Percentiles rank a stretch among this genome's conserved stretches.
phyloP scores from a whole-genome alignment of 2,888 invertebrate species.

The Pachymerium ferrugineum region DNA sequence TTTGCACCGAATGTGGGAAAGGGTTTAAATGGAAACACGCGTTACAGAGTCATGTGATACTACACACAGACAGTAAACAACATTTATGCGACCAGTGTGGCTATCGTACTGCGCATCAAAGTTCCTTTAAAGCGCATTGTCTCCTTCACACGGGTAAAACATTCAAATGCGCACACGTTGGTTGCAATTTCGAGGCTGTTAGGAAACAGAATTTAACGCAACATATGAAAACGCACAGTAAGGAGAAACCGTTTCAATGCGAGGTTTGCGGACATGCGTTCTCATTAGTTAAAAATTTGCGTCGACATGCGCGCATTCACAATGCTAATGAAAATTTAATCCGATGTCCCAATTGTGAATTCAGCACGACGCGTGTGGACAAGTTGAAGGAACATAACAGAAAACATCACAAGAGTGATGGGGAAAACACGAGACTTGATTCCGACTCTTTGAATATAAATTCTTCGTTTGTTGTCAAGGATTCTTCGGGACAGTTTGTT shows the following conservation, averaged over 20 bases:
- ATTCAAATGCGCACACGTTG: slow-evolving; percentile 51
- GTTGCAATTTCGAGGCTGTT: slow-evolving; percentile 50
- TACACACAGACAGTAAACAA: slow-evolving; percentile 54
- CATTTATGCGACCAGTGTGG: slow-evolving; percentile 57
- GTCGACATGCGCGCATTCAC: slow-evolving; percentile 47
- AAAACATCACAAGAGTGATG: slow-evolving; percentile 42
- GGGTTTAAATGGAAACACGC: slow-evolving; percentile 59
- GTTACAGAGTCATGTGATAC: slow-evolving; percentile 53
- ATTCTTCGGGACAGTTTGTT: too few relatives aligned
- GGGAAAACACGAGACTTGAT: too few relatives aligned
- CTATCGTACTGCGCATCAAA: slow-evolving; percentile 55
- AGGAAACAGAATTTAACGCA: slow-evolving; percentile 55
- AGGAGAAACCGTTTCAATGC: slow-evolving; percentile 55
- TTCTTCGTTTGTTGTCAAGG: too few relatives aligned
- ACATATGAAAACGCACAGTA: slow-evolving; percentile 54
- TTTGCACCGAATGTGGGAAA: slow-evolving; percentile 52
- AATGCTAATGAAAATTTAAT: slow-evolving; percentile 41
- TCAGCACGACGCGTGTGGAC: slow-evolving; percentile 52
- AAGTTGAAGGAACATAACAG: slow-evolving; percentile 54
- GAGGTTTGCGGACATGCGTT: slow-evolving; percentile 56
- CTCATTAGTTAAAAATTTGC: slow-evolving; percentile 55
- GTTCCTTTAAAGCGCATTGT: slow-evolving; percentile 54
- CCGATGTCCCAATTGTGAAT: slow-evolving; percentile 50
- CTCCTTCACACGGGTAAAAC: slow-evolving; percentile 53
- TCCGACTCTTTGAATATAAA: too few relatives aligned